phyloP scores from a whole-genome alignment of 2,888 invertebrate species.

The Pandemis cinnamomeana region DNA sequence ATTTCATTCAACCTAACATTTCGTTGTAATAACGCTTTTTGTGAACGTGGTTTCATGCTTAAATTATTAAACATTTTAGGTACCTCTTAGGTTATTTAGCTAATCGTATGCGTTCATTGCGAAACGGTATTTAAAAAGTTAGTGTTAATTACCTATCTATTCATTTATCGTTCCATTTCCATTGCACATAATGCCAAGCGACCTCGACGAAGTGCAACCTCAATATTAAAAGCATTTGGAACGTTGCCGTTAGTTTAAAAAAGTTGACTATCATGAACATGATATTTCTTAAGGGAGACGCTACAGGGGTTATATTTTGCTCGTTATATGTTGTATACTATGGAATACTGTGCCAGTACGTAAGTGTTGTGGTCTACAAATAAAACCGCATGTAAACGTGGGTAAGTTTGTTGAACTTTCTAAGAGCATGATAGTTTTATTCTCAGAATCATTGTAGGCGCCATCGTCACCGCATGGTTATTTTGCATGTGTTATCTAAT shows the following conservation, averaged over 20 bases:
- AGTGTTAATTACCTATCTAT: not conserved
- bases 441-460: slow-evolving; percentile 29
- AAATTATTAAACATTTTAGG: slow-evolving; percentile 14
- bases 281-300: no score
- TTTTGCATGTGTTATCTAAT: slow-evolving; percentile 24
- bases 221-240: not conserved
- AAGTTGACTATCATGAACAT: no score
- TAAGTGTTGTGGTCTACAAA: slow-evolving; percentile 48
- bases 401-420: slow-evolving; percentile 64
- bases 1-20: slow-evolving; percentile 73
- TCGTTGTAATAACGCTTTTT: slow-evolving; percentile 35
- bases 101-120: not conserved
- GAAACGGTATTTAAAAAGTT: not conserved
- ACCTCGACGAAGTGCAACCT: not conserved
- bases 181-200: not conserved
- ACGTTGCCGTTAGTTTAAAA: not conserved
- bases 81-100: not conserved
- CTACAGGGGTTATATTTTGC: not conserved
- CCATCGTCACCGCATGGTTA: slow-evolving; percentile 30
- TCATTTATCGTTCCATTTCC: not conserved
- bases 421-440: slow-evolving; percentile 54
- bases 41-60: slow-evolving; percentile 51
- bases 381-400: slow-evolving; percentile 56
- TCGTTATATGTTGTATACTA: slow-evolving; percentile 14
- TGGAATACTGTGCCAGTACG: slow-evolving; percentile 37